A percentile compares a stretch with the other conserved stretches of the same genome.
These are phyloP conservation scores for Pocillopora verrucosa DNA, from an alignment of 64 coral and sea anemone genomes.

Conservation along the genomic window DNA sequence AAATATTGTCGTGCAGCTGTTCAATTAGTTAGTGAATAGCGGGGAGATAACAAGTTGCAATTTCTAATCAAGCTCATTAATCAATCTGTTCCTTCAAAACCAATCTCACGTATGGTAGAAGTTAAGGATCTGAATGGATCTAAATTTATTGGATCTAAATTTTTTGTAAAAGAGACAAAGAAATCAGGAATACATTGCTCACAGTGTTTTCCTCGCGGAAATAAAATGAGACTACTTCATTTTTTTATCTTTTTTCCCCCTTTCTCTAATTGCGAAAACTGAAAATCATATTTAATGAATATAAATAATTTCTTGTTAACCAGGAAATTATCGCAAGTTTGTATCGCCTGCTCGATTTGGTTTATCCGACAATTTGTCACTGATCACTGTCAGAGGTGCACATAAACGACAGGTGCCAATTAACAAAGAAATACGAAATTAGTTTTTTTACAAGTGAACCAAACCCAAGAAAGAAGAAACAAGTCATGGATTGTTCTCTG, in stretches of 20 bases:
- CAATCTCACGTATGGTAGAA: too few species aligned
- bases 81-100: not conserved
- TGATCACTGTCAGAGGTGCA: not conserved
- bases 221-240: too few species aligned
- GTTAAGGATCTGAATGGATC: too few species aligned
- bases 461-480: too few species aligned
- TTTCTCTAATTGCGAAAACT: not conserved
- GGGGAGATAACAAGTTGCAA: not conserved
- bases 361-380: not conserved
- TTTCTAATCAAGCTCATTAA: not conserved
- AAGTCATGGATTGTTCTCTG: not conserved
- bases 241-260: not conserved
- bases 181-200: too few species aligned
- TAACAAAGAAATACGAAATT: not conserved
- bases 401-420: not conserved
- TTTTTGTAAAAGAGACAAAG: too few species aligned
- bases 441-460: not conserved
- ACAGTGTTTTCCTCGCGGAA: too few species aligned
- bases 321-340: not conserved
- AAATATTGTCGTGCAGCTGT: too few species aligned
- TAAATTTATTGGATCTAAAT: too few species aligned
- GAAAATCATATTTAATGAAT: not conserved
- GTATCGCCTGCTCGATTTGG: not conserved
- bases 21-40: too few species aligned
- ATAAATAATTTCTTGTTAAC: not conserved